Conservation (phyloP, 1,140 invertebrate genomes). For the Lepidostoma basale region DNA sequence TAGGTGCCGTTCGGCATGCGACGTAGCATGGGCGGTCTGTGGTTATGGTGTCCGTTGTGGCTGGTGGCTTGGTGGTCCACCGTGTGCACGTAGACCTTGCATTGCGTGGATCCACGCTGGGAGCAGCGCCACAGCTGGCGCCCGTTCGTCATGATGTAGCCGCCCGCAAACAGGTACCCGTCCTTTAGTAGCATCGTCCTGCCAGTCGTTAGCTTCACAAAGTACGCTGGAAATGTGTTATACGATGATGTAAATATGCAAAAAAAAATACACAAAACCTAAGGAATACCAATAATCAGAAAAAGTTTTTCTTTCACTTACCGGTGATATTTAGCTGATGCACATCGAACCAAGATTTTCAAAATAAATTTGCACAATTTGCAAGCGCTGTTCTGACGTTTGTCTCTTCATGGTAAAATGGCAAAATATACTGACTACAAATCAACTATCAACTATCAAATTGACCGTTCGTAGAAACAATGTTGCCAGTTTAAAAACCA, state of each 20-base stretch:
- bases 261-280: neutral
- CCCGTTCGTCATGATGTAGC: neutral
- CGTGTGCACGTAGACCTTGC: constrained; percentile 4
- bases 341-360: no score
- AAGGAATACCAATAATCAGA: neutral
- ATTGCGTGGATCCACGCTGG: neutral
- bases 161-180: neutral
- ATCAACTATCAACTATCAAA: no score
- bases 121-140: neutral
- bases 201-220: neutral
- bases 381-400: no score
- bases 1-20: neutral
- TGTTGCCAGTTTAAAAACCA: no score
- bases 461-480: no score
- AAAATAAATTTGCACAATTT: no score
- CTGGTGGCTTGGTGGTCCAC: neutral
- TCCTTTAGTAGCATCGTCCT: neutral
- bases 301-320: no score
- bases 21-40: neutral
- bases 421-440: no score
- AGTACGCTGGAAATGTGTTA: neutral
- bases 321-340: no score
- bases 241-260: neutral
- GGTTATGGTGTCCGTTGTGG: neutral
- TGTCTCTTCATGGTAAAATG: no score